Evolutionary conservation across 2,797 vertebrate genomes (phyloP), one percentile per base, ranked within the genome.

Genomic region (Phalanger gymnotis): DNA sequence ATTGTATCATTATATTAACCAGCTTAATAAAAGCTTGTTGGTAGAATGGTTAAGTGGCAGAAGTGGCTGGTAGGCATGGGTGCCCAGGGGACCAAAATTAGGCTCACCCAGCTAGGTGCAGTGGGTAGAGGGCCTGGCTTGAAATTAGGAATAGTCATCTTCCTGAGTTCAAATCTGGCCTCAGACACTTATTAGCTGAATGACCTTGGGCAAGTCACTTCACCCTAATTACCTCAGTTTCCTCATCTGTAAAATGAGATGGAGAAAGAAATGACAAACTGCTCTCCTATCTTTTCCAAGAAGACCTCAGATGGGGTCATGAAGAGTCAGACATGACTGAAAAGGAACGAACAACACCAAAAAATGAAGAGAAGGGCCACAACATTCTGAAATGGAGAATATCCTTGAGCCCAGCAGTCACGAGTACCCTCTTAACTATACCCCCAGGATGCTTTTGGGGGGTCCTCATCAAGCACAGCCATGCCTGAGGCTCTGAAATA

Each of bases 371-470:
- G 61, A n/a, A 66, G 6, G 14, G 14, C n/a, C 61, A 66, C 5
- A 4, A 14, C 12, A 34, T 16, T 61, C 31, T 61, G 31, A 61
- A 61, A 61, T 14, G 31, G 25, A 34, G 13, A 61, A 14, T 61
- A 58, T 27, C 57, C 57, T 58, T 31, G 30, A 58, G 57, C 57
- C 30, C 57, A 61, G 31, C 58, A 34, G 58, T 34, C 58, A 61
- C 14, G 61, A 16, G 34, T 14, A 12, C 14, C 34, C 34, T 34
- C 14, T 66, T n/a, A n/a, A 66, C 5, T 6, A n/a, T n/a, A n/a
- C 13, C 28, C 53, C 91, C 92, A n/a, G 58, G 34, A 25, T 94
- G 95, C 58, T 94, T 95, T 92, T 93, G 87, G 93, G 90, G 94
- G 96, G 2, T 66, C 66, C 93, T 95, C 11, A 54, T 6, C 53